Percentiles rank a stretch among this genome's conserved stretches.
Evolutionary conservation across 2,113 vertebrate genomes (phyloP).

Genomic region (Phaetusa simplex): DNA sequence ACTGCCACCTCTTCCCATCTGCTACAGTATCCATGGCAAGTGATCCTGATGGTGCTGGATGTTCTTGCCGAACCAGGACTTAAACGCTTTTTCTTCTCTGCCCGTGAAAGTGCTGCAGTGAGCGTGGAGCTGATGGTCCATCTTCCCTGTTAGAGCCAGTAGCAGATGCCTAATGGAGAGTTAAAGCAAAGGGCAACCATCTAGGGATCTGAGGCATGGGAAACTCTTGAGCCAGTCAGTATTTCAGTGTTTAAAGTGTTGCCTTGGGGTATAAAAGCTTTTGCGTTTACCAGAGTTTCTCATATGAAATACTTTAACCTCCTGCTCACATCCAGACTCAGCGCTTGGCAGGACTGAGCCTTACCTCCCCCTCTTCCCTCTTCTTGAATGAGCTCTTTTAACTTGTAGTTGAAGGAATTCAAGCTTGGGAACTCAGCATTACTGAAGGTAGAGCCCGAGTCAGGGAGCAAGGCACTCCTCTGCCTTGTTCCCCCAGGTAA

Average conservation of each 20-base stretch:
- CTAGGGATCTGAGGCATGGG: background rate
- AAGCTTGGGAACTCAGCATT: background rate
- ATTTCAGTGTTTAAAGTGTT: background rate
- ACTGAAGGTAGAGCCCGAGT: background rate
- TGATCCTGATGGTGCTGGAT: background rate
- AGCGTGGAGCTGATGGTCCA: background rate
- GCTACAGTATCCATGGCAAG: background rate
- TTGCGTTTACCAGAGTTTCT: constrained; percentile 8
- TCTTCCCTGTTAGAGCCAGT: background rate
- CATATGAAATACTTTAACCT: background rate
- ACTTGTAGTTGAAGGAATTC: background rate
- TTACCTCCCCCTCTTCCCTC: background rate
- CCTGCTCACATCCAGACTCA: background rate
- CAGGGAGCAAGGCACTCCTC: background rate
- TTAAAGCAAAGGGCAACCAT: background rate
- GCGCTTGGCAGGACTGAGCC: background rate
- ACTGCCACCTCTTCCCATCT: background rate
- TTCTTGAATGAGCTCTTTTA: background rate
- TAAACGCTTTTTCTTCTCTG: background rate
- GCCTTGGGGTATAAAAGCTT: background rate
- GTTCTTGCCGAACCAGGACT: background rate
- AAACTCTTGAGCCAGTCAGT: background rate
- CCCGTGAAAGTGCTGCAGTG: background rate
- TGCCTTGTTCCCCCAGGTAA: background rate
- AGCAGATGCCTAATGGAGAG: background rate